These are phyloP conservation scores for Sus scrofa DNA, from an alignment of 2,113 vertebrate genomes.

Conservation along the genomic window DNA sequence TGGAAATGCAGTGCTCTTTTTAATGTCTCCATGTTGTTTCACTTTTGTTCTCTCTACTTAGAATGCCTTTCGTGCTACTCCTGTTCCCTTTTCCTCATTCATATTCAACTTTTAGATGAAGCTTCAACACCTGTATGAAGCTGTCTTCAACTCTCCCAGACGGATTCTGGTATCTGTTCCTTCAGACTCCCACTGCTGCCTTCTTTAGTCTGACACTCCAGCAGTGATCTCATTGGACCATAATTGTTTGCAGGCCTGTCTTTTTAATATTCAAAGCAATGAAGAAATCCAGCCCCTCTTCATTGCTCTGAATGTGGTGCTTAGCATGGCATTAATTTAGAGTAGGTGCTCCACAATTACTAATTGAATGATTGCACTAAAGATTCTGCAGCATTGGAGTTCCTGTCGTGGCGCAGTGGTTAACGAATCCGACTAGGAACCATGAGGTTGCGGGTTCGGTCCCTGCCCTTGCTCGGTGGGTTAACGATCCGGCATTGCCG, in stretches of 20 bases:
- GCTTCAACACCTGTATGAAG: constrained; percentile 8
- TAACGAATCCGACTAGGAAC: no score
- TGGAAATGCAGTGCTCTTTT: background rate
- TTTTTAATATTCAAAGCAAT: background rate
- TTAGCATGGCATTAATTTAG: background rate
- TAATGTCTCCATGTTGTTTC: background rate
- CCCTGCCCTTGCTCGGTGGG: no score
- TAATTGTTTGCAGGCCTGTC: constrained; percentile 65
- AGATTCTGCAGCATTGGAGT: background rate
- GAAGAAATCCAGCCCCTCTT: background rate
- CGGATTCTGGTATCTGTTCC: background rate
- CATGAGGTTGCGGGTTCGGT: no score
- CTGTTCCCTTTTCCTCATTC: background rate
- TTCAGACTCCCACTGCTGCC: background rate
- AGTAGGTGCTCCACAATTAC: background rate
- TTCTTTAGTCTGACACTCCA: background rate
- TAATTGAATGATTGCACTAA: background rate
- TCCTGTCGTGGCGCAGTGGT: no score
- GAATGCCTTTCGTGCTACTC: background rate
- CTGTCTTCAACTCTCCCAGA: constrained; percentile 62
- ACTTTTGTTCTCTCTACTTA: background rate
- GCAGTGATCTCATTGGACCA: background rate
- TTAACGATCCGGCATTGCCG: no score
- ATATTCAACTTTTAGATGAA: constrained; percentile 1
- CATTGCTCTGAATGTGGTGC: background rate